Conservation (phyloP, 2,113 vertebrate species). For the Callithrix jacchus region DNA sequence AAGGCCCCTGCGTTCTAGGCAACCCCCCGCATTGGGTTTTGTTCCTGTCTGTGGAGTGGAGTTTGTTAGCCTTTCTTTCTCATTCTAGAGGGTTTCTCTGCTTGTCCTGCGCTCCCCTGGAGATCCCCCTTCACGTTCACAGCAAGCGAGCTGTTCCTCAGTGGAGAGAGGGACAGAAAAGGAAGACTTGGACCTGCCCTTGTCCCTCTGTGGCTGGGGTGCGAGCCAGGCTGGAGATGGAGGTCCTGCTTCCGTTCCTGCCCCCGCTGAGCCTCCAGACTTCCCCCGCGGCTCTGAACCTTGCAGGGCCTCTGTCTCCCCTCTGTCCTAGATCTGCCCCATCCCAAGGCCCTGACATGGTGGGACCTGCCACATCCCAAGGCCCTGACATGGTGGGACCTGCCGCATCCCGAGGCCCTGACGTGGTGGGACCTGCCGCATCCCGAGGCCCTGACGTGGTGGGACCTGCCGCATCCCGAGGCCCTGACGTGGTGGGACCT, state of each 20-base stretch:
- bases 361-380: too few species aligned
- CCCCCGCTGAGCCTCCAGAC: neutral
- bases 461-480: too few species aligned
- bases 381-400: too few species aligned
- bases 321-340: neutral
- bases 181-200: neutral
- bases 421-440: too few species aligned
- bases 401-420: too few species aligned
- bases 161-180: neutral
- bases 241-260: neutral
- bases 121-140: neutral
- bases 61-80: neutral
- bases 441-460: too few species aligned
- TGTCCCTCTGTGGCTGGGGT: neutral
- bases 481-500: too few species aligned
- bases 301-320: neutral
- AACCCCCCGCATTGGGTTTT: accelerated
- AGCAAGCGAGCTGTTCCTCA: neutral
- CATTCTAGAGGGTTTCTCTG: accelerated
- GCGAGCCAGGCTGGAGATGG: neutral
- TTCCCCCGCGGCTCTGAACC: accelerated
- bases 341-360: too few species aligned
- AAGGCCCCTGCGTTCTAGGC: neutral
- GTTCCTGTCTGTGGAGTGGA: neutral
- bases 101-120: neutral